Conservation (phyloP, 2,113 vertebrate genomes). For the Centropristis striata region DNA sequence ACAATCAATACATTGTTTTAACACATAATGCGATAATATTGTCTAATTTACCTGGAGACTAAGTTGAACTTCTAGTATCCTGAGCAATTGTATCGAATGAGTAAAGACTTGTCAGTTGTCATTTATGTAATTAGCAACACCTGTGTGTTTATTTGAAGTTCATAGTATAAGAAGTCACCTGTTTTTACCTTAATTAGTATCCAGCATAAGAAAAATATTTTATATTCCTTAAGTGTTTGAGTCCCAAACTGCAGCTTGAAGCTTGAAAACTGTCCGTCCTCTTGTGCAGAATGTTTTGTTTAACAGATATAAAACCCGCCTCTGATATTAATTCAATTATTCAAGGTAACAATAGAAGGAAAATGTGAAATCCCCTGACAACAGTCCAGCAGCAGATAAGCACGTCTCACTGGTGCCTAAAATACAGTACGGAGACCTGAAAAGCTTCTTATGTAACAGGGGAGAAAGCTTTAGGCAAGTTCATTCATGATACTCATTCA, state of each 20-base stretch:
- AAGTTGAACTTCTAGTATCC: background rate
- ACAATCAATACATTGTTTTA: background rate
- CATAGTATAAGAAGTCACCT: background rate
- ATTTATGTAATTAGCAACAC: background rate
- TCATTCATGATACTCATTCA: conserved; percentile 3
- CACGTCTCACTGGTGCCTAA: conserved; percentile 20
- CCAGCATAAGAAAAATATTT: too few species aligned
- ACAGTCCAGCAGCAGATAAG: conserved; percentile 26
- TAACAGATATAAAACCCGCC: background rate
- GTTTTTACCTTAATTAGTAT: too few species aligned
- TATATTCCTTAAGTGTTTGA: background rate
- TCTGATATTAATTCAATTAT: background rate
- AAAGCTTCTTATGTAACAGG: conserved; percentile 76
- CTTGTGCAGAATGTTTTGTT: background rate
- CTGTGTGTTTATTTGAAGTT: background rate
- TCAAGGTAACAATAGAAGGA: background rate
- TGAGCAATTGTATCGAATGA: background rate
- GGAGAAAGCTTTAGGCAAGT: conserved; percentile 25
- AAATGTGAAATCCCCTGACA: conserved; percentile 8
- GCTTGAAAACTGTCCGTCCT: background rate
- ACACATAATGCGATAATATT: background rate
- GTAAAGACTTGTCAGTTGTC: background rate
- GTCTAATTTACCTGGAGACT: background rate
- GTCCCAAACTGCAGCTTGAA: background rate
- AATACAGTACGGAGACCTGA: conserved; percentile 23